Evolutionary conservation across 1,140 invertebrate genomes (phyloP).

Genomic region (Cherax destructor): DNA sequence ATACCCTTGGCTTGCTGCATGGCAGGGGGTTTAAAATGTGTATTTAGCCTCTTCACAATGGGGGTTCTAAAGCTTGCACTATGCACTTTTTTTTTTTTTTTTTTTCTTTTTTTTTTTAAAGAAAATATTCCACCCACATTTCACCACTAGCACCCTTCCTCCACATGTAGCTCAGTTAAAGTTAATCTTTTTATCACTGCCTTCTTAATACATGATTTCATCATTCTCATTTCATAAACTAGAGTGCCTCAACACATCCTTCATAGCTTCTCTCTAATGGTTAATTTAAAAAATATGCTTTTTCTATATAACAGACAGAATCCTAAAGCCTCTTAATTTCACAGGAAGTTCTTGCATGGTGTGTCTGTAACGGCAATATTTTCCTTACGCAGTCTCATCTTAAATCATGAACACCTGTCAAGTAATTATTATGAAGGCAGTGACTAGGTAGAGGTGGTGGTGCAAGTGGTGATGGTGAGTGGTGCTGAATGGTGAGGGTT

Average conservation of each 20-base stretch:
- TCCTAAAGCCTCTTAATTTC: background rate
- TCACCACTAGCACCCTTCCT: conserved; percentile 67
- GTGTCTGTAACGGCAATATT: background rate
- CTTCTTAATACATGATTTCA: conserved; percentile 37
- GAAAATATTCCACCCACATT: conserved; percentile 31
- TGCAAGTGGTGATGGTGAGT: conserved; percentile 59
- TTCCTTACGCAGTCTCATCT: background rate
- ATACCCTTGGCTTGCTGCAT: conserved; percentile 64
- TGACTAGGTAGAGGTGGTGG: conserved; percentile 44
- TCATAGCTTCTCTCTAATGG: background rate
- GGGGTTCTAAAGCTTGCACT: conserved; percentile 59
- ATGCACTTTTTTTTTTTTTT: conserved; percentile 13
- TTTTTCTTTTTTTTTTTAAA: background rate
- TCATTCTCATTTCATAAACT: background rate
- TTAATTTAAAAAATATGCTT: conserved; percentile 8
- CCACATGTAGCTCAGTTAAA: conserved; percentile 44
- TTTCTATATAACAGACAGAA: background rate
- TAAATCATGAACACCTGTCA: conserved; percentile 1
- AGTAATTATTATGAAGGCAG: conserved; percentile 47
- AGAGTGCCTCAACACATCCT: background rate
- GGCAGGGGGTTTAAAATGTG: conserved; percentile 60
- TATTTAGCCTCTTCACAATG: conserved; percentile 63
- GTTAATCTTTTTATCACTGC: conserved; percentile 54
- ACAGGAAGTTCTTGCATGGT: conserved; percentile 15
- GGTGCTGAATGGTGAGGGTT: conserved; percentile 63